Evolutionary conservation across 2,888 invertebrate genomes (phyloP).

Genomic region (Zygogramma bicolorata): DNA sequence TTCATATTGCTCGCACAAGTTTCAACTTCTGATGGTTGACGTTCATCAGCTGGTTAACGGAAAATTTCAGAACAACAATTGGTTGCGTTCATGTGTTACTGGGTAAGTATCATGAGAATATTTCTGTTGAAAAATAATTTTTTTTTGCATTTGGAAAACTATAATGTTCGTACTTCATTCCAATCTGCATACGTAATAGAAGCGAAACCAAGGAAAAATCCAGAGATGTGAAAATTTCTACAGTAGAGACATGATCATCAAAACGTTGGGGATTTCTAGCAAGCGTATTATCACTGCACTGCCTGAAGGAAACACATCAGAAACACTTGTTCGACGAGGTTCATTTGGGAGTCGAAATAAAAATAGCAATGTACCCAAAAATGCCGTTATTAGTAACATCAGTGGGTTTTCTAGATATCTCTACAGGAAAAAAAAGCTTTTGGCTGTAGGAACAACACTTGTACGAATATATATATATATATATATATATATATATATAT

Average conservation of each 20-base stretch:
- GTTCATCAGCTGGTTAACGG: too few relatives aligned
- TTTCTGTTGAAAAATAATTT: not conserved
- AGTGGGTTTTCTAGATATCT: constrained; percentile 3
- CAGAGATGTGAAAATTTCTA: not conserved
- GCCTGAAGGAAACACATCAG: not conserved
- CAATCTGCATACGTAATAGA: not conserved
- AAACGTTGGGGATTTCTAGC: not conserved
- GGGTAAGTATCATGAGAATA: not conserved
- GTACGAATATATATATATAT: constrained; percentile 1
- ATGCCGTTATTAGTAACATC: constrained; percentile 11
- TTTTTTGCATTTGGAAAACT: not conserved
- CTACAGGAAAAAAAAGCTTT: constrained; percentile 7
- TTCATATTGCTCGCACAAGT: too few relatives aligned
- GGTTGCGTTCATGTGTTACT: not conserved
- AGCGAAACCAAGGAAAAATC: not conserved
- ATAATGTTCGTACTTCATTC: not conserved
- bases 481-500: too few relatives aligned
- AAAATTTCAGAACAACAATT: too few relatives aligned
- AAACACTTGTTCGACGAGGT: not conserved
- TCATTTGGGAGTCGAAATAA: not conserved
- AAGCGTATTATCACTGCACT: not conserved
- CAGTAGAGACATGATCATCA: not conserved
- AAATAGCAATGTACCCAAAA: not conserved
- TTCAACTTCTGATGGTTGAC: too few relatives aligned
- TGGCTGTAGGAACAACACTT: constrained; percentile 11